Evolutionary conservation across 2,797 vertebrate species (phyloP).

Genomic region (Sardinella longiceps): DNA sequence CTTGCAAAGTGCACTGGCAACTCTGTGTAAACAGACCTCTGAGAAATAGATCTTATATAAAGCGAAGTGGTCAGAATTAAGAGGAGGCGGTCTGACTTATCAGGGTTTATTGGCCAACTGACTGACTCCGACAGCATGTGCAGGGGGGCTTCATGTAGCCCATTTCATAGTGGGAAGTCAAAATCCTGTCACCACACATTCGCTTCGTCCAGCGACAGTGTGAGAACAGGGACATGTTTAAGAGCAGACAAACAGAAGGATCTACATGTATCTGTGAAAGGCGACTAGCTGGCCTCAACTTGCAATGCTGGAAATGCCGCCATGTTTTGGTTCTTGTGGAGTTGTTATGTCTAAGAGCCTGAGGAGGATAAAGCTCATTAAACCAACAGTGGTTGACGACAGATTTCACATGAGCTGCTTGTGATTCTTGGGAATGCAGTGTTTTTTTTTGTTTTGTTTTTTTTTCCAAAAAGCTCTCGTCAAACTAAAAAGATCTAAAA

Average conservation of each 20-base stretch:
- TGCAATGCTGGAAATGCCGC: neutral
- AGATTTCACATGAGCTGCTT: neutral
- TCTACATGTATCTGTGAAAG: neutral
- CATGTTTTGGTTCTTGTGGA: constrained; percentile 6
- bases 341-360: neutral
- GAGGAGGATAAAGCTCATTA: neutral
- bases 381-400: neutral
- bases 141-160: constrained; percentile 25
- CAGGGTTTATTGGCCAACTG: constrained; percentile 61
- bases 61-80: constrained; percentile 67
- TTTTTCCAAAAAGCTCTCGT: neutral
- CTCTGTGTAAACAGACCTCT: constrained; percentile 70
- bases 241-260: neutral
- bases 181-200: constrained; percentile 32
- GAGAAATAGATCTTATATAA: constrained; percentile 55
- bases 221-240: neutral
- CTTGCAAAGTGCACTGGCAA: constrained; percentile 72
- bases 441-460: neutral
- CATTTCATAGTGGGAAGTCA: constrained; percentile 25
- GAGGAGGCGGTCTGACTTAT: constrained; percentile 66
- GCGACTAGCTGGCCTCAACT: neutral
- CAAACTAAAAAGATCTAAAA: neutral
- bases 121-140: constrained; percentile 56
- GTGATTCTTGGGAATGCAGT: neutral
- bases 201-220: neutral